Conservation (phyloP, 2,113 vertebrate species). For the Anoplopoma fimbria region DNA sequence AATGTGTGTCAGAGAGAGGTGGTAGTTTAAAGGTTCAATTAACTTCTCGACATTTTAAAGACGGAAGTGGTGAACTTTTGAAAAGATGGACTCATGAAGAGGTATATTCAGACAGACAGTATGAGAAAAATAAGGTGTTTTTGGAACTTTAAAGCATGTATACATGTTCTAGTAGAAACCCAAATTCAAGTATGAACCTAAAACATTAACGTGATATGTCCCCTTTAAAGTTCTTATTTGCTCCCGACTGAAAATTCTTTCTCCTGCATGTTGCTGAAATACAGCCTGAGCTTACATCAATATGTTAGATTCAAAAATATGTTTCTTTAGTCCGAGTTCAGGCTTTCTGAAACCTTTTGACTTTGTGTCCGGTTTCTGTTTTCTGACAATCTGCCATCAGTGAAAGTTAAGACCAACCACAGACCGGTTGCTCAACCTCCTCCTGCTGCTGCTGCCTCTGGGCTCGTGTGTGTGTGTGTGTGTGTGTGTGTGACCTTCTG, state of each 20-base stretch:
- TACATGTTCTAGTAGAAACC: too few species aligned
- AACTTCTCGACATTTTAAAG: too few species aligned
- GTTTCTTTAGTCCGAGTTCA: background rate
- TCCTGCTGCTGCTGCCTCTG: background rate
- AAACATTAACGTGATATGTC: too few species aligned
- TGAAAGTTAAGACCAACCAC: background rate
- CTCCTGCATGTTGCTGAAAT: background rate
- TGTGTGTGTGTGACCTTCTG: slow-evolving; percentile 28
- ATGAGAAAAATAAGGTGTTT: too few species aligned
- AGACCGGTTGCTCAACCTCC: slow-evolving; percentile 2
- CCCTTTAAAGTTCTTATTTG: background rate
- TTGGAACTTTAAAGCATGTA: too few species aligned
- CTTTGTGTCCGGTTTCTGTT: background rate
- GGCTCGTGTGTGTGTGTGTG: slow-evolving; percentile 29
- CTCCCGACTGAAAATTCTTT: too few species aligned
- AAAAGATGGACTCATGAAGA: too few species aligned
- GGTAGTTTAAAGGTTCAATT: too few species aligned
- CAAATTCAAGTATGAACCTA: too few species aligned
- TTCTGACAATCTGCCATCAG: slow-evolving; percentile 10
- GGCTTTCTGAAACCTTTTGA: background rate
- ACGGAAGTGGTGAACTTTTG: too few species aligned
- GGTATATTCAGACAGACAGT: background rate
- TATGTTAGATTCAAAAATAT: background rate
- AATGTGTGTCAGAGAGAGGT: too few species aligned
- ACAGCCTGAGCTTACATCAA: background rate